Base-by-base conservation (phyloP, 2,888 invertebrate genomes). In the Arrhopalites spinosus region DNA sequence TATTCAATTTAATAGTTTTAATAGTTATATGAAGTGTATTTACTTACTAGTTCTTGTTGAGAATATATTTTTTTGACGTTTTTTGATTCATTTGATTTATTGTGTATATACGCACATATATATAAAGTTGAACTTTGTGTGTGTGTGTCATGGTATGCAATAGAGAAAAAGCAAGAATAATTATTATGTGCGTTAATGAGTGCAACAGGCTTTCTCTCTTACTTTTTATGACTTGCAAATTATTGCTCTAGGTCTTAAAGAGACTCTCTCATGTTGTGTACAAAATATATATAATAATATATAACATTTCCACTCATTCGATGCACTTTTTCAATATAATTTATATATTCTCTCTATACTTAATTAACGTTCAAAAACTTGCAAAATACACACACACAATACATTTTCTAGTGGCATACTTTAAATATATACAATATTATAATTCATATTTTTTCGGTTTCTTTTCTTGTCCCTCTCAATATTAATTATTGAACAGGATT, bases 291-390 rank as follows among this genome's bases (percentile, higher is more conserved):
- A 36, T n/a, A n/a, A n/a, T n/a, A 36, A 36, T 36, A 11, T 36
- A 36, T 36, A 7, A 11, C 36, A 7, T 36, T 36, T 36, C 36
- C 11, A 36, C 3, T 7, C 20, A n/a, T 25, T 59, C 27, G 20
- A 59, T 59, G 59, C 59, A 59, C 25, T 59, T 59, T 59, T 59
- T 59, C 59, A 59, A 59, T 59, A 59, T 27, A 53, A 36, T 36
- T 36, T 3, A 3, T 3, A 36, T 3, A 7, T 3, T 3, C 36
- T 7, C n/a, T n/a, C n/a, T 36, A 11, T 11, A 36, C 36, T 36
- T 7, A 36, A 36, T 36, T 36, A 36, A 11, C 36, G 36, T 36
- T 3, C 5, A 36, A 36, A 36, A 36, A n/a, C n/a, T n/a, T n/a
- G n/a, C n/a, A n/a, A n/a, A n/a, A n/a, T n/a, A n/a, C n/a, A n/a